Base-by-base conservation (phyloP, 2,797 vertebrate species). In the Acomys russatus region DNA sequence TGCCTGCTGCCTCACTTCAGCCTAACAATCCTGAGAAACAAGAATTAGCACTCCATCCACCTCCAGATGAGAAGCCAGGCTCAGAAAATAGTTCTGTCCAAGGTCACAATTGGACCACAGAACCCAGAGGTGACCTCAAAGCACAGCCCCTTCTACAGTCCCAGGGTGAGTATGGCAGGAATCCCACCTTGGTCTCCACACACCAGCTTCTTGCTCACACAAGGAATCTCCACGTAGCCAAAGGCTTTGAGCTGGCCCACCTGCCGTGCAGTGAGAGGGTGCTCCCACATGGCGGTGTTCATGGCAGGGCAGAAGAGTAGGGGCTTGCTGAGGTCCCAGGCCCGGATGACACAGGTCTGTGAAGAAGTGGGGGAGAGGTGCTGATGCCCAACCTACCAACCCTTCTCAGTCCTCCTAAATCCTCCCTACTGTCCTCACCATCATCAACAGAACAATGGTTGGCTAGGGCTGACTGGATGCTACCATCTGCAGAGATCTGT, bases 251-350 rank as follows among this genome's bases (percentile, higher is more conserved):
- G 99, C 82, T 95, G 99, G 97, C 98, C 98, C 92, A 99, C 98
- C 70, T 99, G 99, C 97, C 93, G 99, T 9, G 98, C 98, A 0
- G 99, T 99, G 97, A 99, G 98, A 25, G 99, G 99, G 98, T 99
- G 99, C 71, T 99, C 98, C 99, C 99, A 99, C 99, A 99, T 99
- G 85, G 99, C 98, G 0, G 99, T 99, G 98, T 99, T 99, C 99
- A 99, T 99, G 64, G 99, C 99, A 0, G 99, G 99, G 96, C 99
- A 99, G 99, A 99, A 99, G 83, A 99, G 98, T 80, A 99, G 98
- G 14, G 99, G 99, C 68, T 99, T 99, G 79, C 97, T 98, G 84
- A 93, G 97, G 93, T 99, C 99, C 99, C 99, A 99, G 3, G 99
- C 99, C 4, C 99, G 99, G 84, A 99, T 99, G 91, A 99, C 98